These are phyloP conservation scores for Drosophila ironensis DNA, from an alignment of 1,140 invertebrate genomes.

Conservation along the genomic window DNA sequence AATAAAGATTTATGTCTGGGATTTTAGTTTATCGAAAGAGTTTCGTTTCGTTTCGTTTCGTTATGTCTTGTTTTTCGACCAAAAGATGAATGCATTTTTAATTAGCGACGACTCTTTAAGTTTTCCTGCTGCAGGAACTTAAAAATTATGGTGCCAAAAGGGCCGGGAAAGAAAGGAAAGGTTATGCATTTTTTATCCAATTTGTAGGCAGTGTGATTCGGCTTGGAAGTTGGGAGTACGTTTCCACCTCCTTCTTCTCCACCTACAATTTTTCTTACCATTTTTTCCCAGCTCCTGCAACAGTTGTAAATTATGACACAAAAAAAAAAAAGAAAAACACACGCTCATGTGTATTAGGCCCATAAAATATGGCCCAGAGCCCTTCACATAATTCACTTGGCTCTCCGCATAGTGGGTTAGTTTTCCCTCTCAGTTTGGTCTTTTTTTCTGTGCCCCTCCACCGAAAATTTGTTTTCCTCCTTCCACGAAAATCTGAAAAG, in stretches of 20 bases:
- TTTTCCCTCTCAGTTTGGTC: conserved; percentile 1
- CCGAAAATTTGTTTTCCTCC: background rate
- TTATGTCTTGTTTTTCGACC: background rate
- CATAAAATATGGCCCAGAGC: conserved; percentile 50
- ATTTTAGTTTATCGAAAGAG: conserved; percentile 27
- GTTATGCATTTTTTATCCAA: conserved; percentile 23
- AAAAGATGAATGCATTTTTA: conserved; percentile 69
- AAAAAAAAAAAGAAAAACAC: too few relatives aligned
- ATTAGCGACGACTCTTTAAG: too few relatives aligned
- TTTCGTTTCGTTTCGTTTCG: background rate
- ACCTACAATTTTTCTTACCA: too few relatives aligned
- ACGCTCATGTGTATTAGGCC: background rate
- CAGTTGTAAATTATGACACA: conserved; percentile 57
- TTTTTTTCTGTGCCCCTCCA: background rate
- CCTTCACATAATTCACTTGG: conserved; percentile 47
- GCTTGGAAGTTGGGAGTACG: background rate
- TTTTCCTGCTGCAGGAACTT: conserved; percentile 12
- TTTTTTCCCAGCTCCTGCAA: conserved; percentile 2
- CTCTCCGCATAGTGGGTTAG: conserved; percentile 33
- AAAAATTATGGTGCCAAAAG: conserved; percentile 3
- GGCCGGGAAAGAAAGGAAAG: background rate
- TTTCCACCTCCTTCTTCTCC: conserved; percentile 12
- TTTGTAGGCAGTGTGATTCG: background rate
- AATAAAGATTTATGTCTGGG: conserved; percentile 67
- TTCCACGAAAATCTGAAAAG: background rate